A percentile compares a stretch with the other conserved stretches of the same genome.
These are phyloP conservation scores for Oxyruncus cristatus DNA, from an alignment of 2,113 vertebrate genomes.

Conservation along the genomic window DNA sequence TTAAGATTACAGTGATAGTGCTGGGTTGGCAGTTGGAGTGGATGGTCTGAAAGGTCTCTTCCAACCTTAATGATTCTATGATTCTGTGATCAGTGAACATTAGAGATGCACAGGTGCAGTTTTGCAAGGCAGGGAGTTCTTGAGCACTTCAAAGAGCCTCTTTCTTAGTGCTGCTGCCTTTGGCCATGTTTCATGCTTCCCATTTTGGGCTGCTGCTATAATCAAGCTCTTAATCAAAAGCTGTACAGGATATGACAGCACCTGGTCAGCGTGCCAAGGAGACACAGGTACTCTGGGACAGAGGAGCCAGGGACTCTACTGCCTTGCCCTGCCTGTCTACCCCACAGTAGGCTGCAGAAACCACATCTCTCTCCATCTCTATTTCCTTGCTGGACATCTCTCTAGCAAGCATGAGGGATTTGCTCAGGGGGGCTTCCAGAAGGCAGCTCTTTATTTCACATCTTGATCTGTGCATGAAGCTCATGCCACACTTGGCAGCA, in stretches of 20 bases:
- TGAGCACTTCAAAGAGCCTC: background rate
- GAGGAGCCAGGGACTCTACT: background rate
- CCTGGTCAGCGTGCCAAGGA: background rate
- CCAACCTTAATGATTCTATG: background rate
- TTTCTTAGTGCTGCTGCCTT: background rate
- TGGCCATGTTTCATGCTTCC: background rate
- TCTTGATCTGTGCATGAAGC: background rate
- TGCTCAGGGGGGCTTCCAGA: background rate
- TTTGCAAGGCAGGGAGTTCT: fast-evolving
- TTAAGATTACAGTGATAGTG: background rate
- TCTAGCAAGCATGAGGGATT: background rate
- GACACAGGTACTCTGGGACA: background rate
- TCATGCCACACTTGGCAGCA: background rate
- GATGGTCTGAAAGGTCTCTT: background rate
- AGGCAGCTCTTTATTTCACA: background rate
- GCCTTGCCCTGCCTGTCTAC: background rate
- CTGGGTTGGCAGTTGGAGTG: background rate
- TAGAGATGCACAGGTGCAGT: background rate
- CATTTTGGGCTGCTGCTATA: background rate
- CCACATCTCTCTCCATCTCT: background rate
- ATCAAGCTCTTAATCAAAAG: background rate
- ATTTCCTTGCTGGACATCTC: background rate
- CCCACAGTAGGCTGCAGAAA: background rate
- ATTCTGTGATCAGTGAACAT: background rate
- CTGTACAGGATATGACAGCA: background rate